Evolutionary conservation across 2,113 vertebrate species (phyloP).

Genomic region (Cochlearius cochlearius): DNA sequence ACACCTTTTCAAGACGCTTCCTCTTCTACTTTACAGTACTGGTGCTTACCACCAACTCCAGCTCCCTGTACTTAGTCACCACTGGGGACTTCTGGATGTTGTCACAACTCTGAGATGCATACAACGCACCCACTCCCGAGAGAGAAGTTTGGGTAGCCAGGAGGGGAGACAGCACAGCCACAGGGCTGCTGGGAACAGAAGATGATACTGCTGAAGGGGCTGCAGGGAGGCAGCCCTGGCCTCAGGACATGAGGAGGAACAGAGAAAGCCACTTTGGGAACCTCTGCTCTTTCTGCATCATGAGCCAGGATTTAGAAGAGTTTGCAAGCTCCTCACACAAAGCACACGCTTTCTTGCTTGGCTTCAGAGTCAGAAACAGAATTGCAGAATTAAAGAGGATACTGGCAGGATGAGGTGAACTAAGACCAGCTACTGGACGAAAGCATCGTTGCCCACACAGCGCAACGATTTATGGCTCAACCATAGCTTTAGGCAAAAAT

Average conservation of each 20-base stretch:
- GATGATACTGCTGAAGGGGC: not conserved
- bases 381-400: not conserved
- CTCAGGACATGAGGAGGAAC: not conserved
- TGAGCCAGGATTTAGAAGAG: not conserved
- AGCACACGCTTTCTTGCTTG: not conserved
- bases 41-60: not conserved
- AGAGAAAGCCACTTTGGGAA: not conserved
- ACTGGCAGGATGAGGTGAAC: not conserved
- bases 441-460: not conserved
- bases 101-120: not conserved
- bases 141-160: not conserved
- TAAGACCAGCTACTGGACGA: not conserved
- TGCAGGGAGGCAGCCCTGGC: not conserved
- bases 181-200: not conserved
- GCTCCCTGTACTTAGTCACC: not conserved
- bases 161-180: not conserved
- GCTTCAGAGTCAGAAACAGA: not conserved
- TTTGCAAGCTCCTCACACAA: not conserved
- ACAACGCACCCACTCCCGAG: fast-evolving
- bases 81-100: not conserved
- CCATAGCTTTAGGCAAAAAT: not conserved
- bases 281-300: not conserved
- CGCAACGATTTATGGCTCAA: not conserved
- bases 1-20: not conserved
- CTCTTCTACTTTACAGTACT: not conserved